Conservation (phyloP, 2,113 vertebrate species). For the Laticauda laticaudata region DNA sequence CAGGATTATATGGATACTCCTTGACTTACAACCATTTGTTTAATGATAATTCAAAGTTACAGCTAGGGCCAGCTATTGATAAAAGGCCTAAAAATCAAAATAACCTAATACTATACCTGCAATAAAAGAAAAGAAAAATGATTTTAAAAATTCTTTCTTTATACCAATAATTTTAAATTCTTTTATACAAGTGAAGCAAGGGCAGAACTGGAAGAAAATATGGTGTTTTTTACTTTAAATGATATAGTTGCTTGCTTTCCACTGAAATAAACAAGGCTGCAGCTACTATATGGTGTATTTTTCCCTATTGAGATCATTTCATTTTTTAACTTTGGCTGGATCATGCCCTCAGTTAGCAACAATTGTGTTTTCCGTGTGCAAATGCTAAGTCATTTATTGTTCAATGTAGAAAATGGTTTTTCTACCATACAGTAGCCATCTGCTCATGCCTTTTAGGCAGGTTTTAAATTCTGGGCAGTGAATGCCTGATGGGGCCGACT, state of each 20-base stretch:
- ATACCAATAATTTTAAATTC: neutral
- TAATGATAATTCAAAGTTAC: neutral
- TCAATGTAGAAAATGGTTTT: neutral
- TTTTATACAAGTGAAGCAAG: neutral
- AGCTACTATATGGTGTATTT: neutral
- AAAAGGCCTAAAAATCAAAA: conserved; percentile 21
- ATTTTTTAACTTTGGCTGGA: neutral
- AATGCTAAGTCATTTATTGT: conserved; percentile 7
- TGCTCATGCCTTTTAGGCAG: conserved; percentile 20
- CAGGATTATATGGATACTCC: neutral
- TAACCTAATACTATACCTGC: neutral
- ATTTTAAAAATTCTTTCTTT: neutral
- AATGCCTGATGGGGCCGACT: conserved; percentile 28
- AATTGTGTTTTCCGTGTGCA: neutral
- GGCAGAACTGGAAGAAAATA: neutral
- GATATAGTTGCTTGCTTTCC: neutral
- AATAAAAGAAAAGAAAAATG: neutral
- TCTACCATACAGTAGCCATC: conserved; percentile 4
- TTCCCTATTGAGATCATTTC: neutral
- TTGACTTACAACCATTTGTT: neutral
- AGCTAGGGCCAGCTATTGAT: neutral
- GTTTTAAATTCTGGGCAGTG: neutral
- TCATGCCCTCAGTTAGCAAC: neutral
- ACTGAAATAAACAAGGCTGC: neutral
- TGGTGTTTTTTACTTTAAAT: neutral